phyloP scores from a whole-genome alignment of 2,888 invertebrate species.

The Mesorhabditis belari region DNA sequence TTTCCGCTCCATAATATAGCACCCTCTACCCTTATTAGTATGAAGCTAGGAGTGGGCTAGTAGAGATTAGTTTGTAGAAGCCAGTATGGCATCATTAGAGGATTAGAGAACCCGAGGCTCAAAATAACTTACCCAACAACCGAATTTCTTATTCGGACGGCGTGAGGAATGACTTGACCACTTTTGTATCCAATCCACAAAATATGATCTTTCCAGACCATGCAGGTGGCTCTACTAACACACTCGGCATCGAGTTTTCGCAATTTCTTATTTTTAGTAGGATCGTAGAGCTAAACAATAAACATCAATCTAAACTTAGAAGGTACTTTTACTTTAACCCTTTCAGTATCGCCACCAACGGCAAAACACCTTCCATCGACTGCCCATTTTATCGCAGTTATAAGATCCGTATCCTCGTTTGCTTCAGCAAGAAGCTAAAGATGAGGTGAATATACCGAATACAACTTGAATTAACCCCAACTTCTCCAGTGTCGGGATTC shows the following conservation, averaged over 20 bases:
- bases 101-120: not conserved
- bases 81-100: not conserved
- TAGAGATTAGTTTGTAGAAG: not conserved
- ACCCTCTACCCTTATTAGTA: too few species aligned
- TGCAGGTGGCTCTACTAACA: conserved; percentile 62
- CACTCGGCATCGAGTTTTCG: conserved; percentile 64
- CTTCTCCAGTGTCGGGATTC: conserved; percentile 71
- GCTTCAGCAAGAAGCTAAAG: conserved; percentile 53
- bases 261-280: conserved; percentile 8
- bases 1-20: too few species aligned
- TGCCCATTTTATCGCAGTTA: conserved; percentile 77
- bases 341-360: conserved; percentile 77
- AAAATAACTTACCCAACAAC: conserved; percentile 57
- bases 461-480: conserved; percentile 9
- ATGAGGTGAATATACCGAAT: not conserved
- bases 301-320: not conserved
- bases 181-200: conserved; percentile 71
- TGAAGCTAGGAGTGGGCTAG: too few species aligned
- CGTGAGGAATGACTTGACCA: conserved; percentile 86
- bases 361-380: conserved; percentile 72
- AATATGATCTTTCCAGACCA: conserved; percentile 85
- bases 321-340: conserved; percentile 51
- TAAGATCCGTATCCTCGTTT: conserved; percentile 55
- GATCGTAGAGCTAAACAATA: conserved; percentile 21
- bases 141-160: conserved; percentile 82